phyloP scores from a whole-genome alignment of 2,113 vertebrate species.

The Hirundichthys speculiger region DNA sequence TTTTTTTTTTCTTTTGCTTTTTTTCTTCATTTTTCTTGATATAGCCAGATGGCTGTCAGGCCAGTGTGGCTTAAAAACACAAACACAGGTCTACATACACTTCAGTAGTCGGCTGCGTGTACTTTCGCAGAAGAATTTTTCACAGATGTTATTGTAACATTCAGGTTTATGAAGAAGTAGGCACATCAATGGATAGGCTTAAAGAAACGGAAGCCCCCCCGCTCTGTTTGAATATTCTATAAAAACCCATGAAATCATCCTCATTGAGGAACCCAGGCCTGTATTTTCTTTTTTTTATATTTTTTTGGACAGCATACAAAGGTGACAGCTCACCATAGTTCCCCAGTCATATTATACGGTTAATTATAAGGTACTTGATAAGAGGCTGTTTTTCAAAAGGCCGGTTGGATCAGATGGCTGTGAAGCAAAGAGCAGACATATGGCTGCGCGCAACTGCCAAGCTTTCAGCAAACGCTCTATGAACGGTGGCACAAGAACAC shows the following conservation, averaged over 20 bases:
- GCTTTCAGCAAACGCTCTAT: conserved; percentile 47
- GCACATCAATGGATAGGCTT: not conserved
- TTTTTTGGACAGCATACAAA: conserved; percentile 55
- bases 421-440: conserved; percentile 57
- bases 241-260: conserved; percentile 52
- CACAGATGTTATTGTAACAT: conserved; percentile 1
- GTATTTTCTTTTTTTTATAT: no score
- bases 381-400: conserved; percentile 59
- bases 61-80: conserved; percentile 7
- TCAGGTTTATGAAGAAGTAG: not conserved
- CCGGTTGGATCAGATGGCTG: conserved; percentile 58
- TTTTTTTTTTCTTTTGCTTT: conserved; percentile 35
- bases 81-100: conserved; percentile 1
- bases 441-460: conserved; percentile 59
- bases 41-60: not conserved
- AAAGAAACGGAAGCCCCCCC: conserved; percentile 19
- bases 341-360: conserved; percentile 63
- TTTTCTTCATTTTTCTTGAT: conserved; percentile 1
- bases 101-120: not conserved
- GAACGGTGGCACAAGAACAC: conserved; percentile 34
- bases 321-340: conserved; percentile 51
- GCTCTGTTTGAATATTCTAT: conserved; percentile 33
- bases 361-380: conserved; percentile 70
- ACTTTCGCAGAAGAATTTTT: not conserved
- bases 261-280: conserved; percentile 37